Percentiles rank a stretch among this genome's conserved stretches.
Conservation (phyloP, 2,888 invertebrate genomes). For the Piscicola geometra region DNA sequence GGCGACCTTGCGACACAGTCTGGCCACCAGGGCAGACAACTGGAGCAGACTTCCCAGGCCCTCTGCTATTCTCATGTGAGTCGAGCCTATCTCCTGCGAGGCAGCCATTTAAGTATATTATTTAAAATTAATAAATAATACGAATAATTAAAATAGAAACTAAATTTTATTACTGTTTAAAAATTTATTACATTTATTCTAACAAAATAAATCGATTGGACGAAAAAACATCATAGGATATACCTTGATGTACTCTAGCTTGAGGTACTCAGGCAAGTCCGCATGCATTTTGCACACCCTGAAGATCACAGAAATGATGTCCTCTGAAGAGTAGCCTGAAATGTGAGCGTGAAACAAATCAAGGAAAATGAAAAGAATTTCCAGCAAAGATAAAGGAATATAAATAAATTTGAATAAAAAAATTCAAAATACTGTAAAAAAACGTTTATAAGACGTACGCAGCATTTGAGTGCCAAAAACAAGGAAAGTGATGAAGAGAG, state of each 20-base stretch:
- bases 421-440: neutral
- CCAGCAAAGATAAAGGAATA: neutral
- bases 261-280: slow-evolving; percentile 72
- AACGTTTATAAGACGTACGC: neutral
- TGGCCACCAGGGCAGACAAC: slow-evolving; percentile 79
- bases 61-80: slow-evolving; percentile 83
- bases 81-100: slow-evolving; percentile 75
- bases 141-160: slow-evolving; percentile 14
- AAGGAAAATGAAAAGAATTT: neutral
- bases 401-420: neutral
- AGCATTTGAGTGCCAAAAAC: too few relatives aligned
- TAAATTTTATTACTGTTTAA: too few relatives aligned
- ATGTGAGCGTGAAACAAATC: neutral
- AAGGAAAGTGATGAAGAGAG: too few relatives aligned
- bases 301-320: slow-evolving; percentile 90
- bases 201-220: too few relatives aligned
- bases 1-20: slow-evolving; percentile 64
- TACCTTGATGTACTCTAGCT: slow-evolving; percentile 78
- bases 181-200: too few relatives aligned
- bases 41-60: slow-evolving; percentile 82
- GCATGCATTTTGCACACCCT: slow-evolving; percentile 79
- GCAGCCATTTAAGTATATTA: slow-evolving; percentile 43
- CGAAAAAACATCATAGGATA: too few relatives aligned
- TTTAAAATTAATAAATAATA: neutral
- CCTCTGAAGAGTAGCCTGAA: slow-evolving; percentile 89